phyloP scores from a whole-genome alignment of 1,140 invertebrate genomes.

The Homarus americanus region DNA sequence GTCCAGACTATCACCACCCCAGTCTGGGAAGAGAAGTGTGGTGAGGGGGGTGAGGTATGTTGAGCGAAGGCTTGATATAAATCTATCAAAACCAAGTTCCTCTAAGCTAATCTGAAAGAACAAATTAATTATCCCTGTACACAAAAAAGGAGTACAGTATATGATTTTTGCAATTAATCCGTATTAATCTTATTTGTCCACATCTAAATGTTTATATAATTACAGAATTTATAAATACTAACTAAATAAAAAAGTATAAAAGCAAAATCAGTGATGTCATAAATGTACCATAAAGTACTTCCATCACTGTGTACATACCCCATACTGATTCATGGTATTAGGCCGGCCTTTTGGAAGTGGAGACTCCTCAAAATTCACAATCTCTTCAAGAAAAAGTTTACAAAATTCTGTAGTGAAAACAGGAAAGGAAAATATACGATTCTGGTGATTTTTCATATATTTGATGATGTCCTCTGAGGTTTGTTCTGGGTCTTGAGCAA shows the following conservation, averaged over 20 bases:
- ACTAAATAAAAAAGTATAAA: too few relatives aligned
- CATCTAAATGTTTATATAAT: too few relatives aligned
- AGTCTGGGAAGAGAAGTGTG: constrained; percentile 77
- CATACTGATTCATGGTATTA: constrained; percentile 80
- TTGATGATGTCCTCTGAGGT: background rate
- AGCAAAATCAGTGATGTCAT: too few relatives aligned
- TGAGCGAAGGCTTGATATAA: constrained; percentile 77
- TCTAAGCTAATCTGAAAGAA: constrained; percentile 78
- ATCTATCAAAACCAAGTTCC: constrained; percentile 78
- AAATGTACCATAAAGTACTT: background rate
- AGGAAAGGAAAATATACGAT: constrained; percentile 77
- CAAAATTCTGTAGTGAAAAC: constrained; percentile 79
- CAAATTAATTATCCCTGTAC: too few relatives aligned
- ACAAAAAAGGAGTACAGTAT: too few relatives aligned
- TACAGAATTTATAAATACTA: too few relatives aligned
- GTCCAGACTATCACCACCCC: constrained; percentile 77
- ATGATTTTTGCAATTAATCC: too few relatives aligned
- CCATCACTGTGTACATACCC: too few relatives aligned
- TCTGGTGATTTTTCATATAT: background rate
- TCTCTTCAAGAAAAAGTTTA: constrained; percentile 77
- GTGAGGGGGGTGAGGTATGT: constrained; percentile 77
- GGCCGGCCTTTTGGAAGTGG: constrained; percentile 78
- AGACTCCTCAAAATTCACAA: constrained; percentile 78
- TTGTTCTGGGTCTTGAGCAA: background rate
- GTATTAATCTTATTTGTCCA: too few relatives aligned